A percentile compares a stretch with the other conserved stretches of the same genome.
Conservation (phyloP, 2,797 vertebrate species). For the Vireo griseus region DNA sequence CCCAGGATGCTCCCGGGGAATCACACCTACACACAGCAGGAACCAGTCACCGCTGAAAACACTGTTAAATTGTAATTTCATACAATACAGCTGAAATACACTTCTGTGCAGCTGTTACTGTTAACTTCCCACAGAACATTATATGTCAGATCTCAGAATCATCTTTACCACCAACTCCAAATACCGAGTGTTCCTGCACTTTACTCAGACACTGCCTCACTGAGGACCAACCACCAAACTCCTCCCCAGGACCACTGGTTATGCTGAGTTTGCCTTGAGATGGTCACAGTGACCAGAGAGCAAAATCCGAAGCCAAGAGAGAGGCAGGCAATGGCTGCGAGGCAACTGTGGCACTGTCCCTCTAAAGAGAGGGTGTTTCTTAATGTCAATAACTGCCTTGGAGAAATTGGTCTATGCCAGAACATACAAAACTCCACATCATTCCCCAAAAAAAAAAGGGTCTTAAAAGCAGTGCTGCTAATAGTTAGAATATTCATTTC, state of each 20-base stretch:
- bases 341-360: not conserved
- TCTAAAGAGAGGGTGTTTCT: not conserved
- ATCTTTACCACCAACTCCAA: not conserved
- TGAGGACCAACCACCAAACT: not conserved
- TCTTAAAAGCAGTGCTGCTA: not conserved
- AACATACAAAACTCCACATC: not conserved
- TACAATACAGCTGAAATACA: not conserved
- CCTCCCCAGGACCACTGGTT: not conserved
- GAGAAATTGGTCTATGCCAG: not conserved
- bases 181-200: not conserved
- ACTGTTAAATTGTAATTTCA: not conserved
- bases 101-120: not conserved
- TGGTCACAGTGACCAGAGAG: not conserved
- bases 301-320: not conserved
- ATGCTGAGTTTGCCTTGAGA: not conserved
- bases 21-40: not conserved
- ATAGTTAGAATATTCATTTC: not conserved
- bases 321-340: not conserved
- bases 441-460: not conserved
- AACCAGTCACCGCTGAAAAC: not conserved
- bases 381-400: not conserved
- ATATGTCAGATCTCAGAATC: not conserved
- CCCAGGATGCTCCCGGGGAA: fast-evolving
- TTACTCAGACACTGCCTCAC: not conserved
- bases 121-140: not conserved